Base-by-base conservation (phyloP, 1,140 invertebrate species). In the Vollenhovia emeryi region DNA sequence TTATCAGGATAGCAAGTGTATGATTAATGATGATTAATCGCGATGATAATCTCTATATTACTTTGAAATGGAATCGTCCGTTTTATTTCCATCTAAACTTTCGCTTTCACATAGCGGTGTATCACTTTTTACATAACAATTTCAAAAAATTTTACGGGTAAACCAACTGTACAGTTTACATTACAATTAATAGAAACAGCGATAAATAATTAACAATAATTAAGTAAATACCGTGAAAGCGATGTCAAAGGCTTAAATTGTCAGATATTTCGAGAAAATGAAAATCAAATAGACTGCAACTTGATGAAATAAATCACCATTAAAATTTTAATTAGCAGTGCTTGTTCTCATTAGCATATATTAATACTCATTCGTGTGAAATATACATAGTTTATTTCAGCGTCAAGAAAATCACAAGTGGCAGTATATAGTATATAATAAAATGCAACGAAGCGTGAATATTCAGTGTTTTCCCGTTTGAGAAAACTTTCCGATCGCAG, bases 1-100 rank as follows among this genome's bases (percentile, higher is more conserved):
- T 43, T 43, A 21, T 11, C 13, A 57, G 3, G 21, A 15, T 27
- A 18, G 15, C 21, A 57, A 75, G 43, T 40, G 21, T 27, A 40
- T 60, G 55, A 75, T 75, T 75, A 60, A 75, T 43, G 36, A 60
- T 45, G 55, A 75, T 75, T 75, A 60, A 75, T 75, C 73, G 43
- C n/a, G 36, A 30, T 24, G 43, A 43, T 60, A n/a, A 43, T 45
- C 36, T 43, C 18, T n/a, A 43, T 8, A 75, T 60, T 59, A 75
- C 21, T 24, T 60, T 59, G 15, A 0, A 60, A 18, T 4, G 15
- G 69, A 74, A 21, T 43, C 48, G 18, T 73, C 33, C 5, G 52
- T 40, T 59, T 59, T 43, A 27, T 60, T 45, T n/a, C 33, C 73
- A 30, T 30, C 33, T 45, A 60, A 59, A 75, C 55, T 60, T 75